phyloP scores from a whole-genome alignment of 1,140 invertebrate genomes.

The Cephus cinctus region DNA sequence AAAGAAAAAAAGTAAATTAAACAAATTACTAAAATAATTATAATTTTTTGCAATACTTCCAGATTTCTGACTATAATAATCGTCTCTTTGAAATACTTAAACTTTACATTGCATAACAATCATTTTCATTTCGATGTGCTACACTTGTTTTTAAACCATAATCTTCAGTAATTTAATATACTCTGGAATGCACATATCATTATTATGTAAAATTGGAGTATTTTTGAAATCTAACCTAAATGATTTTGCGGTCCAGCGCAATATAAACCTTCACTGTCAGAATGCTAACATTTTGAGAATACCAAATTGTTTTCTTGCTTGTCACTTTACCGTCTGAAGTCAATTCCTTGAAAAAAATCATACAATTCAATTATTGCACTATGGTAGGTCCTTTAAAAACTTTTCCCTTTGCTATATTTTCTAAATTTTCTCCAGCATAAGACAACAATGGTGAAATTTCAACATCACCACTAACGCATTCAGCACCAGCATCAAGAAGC shows the following conservation, averaged over 20 bases:
- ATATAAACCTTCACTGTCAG: not conserved
- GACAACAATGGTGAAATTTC: slow-evolving; percentile 93
- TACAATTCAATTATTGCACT: slow-evolving; percentile 43
- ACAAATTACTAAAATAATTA: not conserved
- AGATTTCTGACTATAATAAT: not conserved
- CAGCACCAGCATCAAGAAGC: slow-evolving; percentile 80
- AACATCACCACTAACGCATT: slow-evolving; percentile 64
- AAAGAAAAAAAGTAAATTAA: too few species aligned
- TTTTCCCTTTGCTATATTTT: slow-evolving; percentile 64
- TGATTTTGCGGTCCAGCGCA: not conserved
- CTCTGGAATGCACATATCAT: too few species aligned
- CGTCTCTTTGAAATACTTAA: not conserved
- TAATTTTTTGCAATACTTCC: not conserved
- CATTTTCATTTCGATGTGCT: too few species aligned
- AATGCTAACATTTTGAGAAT: not conserved
- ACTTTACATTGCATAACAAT: too few species aligned
- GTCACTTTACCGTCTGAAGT: too few species aligned
- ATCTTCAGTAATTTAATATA: too few species aligned
- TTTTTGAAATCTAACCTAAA: not conserved
- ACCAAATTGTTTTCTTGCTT: not conserved
- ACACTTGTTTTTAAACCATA: too few species aligned
- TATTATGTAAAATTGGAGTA: not conserved
- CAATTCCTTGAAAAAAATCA: not conserved
- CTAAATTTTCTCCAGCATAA: slow-evolving; percentile 85
- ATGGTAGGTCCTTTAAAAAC: slow-evolving; percentile 69